Base-by-base conservation (phyloP, 2,797 vertebrate species). In the Epinephelus coioides region DNA sequence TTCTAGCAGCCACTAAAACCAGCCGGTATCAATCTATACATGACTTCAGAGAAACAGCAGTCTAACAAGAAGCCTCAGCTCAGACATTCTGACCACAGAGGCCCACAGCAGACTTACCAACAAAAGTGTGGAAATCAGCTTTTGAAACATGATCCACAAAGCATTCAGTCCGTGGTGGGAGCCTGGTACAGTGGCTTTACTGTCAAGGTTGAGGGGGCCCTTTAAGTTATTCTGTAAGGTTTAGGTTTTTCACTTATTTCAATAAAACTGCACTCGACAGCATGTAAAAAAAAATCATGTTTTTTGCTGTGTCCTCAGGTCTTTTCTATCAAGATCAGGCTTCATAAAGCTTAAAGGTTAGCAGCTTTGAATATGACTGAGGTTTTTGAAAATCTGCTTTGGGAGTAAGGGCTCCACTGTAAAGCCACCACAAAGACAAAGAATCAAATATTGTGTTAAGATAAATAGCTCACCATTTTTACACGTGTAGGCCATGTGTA, bases 1-100 rank as follows among this genome's bases (percentile, higher is more conserved):
- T 86, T 83, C 77, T 30, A 77, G 79, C 82, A 79, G 81, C 53
- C 75, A 68, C 69, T 83, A 71, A 84, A 90, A 75, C 47, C 91
- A 91, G 82, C 81, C 66, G 66, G 63, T 61, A 75, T 85, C 70
- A 86, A 89, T 86, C 69, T 53, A 56, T 54, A 66, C 19, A 12
- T 0, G 7, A 77, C 78, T 91, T 91, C 83, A 88, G 77, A 91
- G 78, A 69, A 78, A 69, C 73, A 63, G 10, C 61, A 67, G 76
- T 63, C 78, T 77, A 66, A 77, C 62, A 69, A 73, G 65, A 78
- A 77, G 62, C 77, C 40, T 30, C 77, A 40, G 73, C 78, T 65
- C 86, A 86, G 82, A 87, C 81, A 19, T 23, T 67, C 34, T 53
- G 73, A 81, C 86, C 73, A 21, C 82, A 84, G 54, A 75, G 55